phyloP scores from a whole-genome alignment of 2,888 invertebrate species.

The Erannis defoliaria region DNA sequence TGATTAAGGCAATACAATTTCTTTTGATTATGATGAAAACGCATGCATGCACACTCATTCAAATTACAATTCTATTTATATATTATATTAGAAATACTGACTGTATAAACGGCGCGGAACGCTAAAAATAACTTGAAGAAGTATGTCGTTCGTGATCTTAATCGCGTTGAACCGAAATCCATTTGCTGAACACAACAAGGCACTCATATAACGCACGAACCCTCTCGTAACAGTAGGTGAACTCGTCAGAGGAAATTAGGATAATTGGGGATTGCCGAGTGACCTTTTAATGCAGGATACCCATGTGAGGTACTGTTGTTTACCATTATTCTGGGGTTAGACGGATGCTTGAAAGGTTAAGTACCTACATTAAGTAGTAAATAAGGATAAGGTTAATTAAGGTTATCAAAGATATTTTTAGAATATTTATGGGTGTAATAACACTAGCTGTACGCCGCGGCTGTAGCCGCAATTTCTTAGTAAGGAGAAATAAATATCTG shows the following conservation, averaged over 20 bases:
- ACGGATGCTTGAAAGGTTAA: neutral
- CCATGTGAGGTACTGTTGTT: constrained; percentile 6
- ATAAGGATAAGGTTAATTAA: too few species aligned
- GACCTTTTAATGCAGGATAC: constrained; percentile 27
- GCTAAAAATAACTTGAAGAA: constrained; percentile 12
- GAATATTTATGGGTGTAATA: neutral
- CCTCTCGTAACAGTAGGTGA: constrained; percentile 20
- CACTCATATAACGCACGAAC: constrained; percentile 29
- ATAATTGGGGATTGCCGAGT: constrained; percentile 32
- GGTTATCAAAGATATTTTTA: neutral
- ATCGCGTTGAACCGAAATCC: constrained; percentile 20
- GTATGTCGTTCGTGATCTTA: constrained; percentile 19
- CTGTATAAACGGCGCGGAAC: too few species aligned
- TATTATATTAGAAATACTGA: too few species aligned
- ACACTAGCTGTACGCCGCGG: neutral
- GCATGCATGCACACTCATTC: too few species aligned
- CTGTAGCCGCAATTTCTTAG: too few species aligned
- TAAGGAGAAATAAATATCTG: too few species aligned
- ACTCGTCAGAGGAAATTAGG: constrained; percentile 32
- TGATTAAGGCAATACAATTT: too few species aligned
- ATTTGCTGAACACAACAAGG: constrained; percentile 30
- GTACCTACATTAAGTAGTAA: too few species aligned
- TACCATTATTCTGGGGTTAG: neutral
- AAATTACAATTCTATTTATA: too few species aligned
- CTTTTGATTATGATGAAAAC: too few species aligned